phyloP scores from a whole-genome alignment of 2,113 vertebrate species.

The Malurus alboscapulatus region DNA sequence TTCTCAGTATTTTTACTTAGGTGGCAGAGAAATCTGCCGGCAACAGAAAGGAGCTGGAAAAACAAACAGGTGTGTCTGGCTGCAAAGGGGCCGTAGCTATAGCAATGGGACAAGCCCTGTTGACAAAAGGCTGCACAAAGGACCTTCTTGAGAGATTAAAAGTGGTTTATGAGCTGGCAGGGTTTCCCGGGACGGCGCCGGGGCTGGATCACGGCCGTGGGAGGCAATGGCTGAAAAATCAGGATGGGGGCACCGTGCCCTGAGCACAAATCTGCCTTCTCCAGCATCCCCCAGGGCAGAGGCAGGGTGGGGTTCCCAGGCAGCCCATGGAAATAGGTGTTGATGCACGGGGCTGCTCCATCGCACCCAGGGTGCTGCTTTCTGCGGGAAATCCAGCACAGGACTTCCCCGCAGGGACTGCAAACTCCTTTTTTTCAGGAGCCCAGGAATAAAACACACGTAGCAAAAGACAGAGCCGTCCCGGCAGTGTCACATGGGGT shows the following conservation, averaged over 20 bases:
- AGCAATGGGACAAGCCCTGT: conserved; percentile 58
- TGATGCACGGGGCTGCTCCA: fast-evolving
- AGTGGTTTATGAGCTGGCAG: neutral
- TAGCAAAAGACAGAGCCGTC: neutral
- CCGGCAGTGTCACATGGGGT: fast-evolving
- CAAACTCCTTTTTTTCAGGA: neutral
- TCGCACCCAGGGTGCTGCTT: fast-evolving
- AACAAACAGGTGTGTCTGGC: conserved; percentile 63
- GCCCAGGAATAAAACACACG: fast-evolving
- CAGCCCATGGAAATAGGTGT: fast-evolving
- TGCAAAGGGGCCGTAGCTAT: conserved; percentile 41
- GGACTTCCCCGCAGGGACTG: too few species aligned
- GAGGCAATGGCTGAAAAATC: neutral
- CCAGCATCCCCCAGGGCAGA: fast-evolving
- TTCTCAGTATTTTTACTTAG: neutral
- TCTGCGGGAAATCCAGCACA: neutral
- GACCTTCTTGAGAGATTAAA: conserved; percentile 20
- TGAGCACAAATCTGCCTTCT: neutral
- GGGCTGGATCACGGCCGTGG: fast-evolving
- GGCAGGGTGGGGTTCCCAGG: neutral
- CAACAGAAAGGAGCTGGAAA: conserved; percentile 60
- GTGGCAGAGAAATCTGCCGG: neutral
- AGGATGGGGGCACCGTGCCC: fast-evolving
- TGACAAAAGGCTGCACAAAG: conserved; percentile 57
- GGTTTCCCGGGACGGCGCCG: neutral